These are phyloP conservation scores for Anodontia alba DNA, from an alignment of 2,888 invertebrate genomes.

Conservation along the genomic window DNA sequence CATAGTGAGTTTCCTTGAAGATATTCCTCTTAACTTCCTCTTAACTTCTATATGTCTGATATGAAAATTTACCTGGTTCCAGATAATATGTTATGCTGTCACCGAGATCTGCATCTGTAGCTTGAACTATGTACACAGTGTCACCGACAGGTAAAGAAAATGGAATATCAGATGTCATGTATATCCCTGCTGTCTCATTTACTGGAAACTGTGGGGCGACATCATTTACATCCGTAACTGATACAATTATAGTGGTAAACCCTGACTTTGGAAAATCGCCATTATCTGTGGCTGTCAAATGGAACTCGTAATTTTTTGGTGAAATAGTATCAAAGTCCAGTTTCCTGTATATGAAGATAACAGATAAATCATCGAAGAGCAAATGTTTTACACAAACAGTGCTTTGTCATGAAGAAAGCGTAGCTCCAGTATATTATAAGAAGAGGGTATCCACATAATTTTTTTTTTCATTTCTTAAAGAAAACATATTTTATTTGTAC, in stretches of 20 bases:
- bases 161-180: conserved; percentile 65
- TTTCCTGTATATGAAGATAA: conserved; percentile 61
- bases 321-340: conserved; percentile 81
- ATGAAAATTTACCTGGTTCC: background rate
- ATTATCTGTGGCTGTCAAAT: conserved; percentile 94
- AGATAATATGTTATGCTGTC: conserved; percentile 94
- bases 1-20: too few relatives aligned
- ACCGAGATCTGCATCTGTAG: conserved; percentile 96
- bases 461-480: too few relatives aligned
- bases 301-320: conserved; percentile 91
- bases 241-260: conserved; percentile 81
- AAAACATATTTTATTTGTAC: too few relatives aligned
- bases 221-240: conserved; percentile 98
- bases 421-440: too few relatives aligned
- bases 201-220: conserved; percentile 90
- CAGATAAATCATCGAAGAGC: too few relatives aligned
- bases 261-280: conserved; percentile 26
- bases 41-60: too few relatives aligned
- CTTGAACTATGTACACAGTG: conserved; percentile 93
- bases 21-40: too few relatives aligned
- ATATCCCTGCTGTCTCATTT: conserved; percentile 53
- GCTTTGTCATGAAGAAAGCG: too few relatives aligned
- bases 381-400: too few relatives aligned
- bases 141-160: conserved; percentile 85
- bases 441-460: too few relatives aligned